Evolutionary conservation across 2,113 vertebrate species (phyloP).

Genomic region (Tursiops truncatus): DNA sequence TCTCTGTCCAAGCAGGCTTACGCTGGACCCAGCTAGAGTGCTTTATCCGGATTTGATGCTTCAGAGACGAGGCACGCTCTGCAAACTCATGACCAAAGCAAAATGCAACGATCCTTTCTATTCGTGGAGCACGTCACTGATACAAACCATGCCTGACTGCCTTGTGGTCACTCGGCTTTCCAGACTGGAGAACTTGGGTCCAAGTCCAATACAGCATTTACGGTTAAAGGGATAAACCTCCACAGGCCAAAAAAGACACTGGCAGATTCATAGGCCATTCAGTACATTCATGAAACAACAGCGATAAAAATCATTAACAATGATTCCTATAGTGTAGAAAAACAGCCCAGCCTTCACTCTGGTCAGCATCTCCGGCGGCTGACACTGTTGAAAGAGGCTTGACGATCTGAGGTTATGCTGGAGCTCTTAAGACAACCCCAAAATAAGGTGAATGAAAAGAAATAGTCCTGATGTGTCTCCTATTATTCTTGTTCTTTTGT

Average conservation of each 20-base stretch:
- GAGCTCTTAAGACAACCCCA: neutral
- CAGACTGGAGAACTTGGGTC: neutral
- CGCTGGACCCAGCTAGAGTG: neutral
- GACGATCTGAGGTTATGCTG: neutral
- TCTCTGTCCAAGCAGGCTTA: neutral
- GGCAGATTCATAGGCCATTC: neutral
- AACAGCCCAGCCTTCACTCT: neutral
- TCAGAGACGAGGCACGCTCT: neutral
- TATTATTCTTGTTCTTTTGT: neutral
- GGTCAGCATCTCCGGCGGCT: neutral
- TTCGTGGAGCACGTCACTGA: neutral
- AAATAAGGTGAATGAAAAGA: neutral
- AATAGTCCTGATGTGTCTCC: neutral
- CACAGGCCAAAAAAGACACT: neutral
- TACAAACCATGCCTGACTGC: rapidly evolving
- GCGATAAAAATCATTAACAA: neutral
- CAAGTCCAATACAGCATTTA: neutral
- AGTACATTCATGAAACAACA: neutral
- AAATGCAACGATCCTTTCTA: neutral
- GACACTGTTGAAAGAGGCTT: neutral
- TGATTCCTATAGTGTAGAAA: constrained; percentile 37
- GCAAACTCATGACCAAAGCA: neutral
- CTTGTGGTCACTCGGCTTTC: neutral
- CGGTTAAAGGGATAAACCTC: neutral
- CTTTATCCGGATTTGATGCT: neutral